A percentile compares a stretch with the other conserved stretches of the same genome.
phyloP scores from a whole-genome alignment of 2,113 vertebrate genomes.

The Aix galericulata region DNA sequence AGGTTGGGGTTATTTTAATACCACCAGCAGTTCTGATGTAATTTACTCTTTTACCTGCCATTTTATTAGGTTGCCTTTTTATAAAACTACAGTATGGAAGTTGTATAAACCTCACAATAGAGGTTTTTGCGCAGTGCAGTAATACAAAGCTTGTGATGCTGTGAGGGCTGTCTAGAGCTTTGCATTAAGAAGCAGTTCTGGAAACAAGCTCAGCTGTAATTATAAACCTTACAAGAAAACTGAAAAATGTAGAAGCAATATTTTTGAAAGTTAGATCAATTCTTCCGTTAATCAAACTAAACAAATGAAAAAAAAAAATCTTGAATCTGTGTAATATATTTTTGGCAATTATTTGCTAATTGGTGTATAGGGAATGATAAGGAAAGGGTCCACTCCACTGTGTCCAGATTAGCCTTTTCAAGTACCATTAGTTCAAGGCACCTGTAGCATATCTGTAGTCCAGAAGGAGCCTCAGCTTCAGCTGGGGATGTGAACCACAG shows the following conservation, averaged over 20 bases:
- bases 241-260: background rate
- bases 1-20: background rate
- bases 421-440: background rate
- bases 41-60: background rate
- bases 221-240: background rate
- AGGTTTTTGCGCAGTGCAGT: background rate
- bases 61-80: background rate
- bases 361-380: background rate
- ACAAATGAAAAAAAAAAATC: background rate
- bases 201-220: background rate
- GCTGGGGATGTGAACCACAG: background rate
- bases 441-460: background rate
- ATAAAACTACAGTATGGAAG: background rate
- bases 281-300: background rate
- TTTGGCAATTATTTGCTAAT: background rate
- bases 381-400: background rate
- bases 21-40: background rate
- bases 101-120: background rate
- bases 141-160: background rate
- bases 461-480: background rate
- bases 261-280: background rate
- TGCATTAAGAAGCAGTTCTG: background rate
- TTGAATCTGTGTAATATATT: background rate
- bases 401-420: background rate
- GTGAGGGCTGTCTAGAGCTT: background rate